Conservation (phyloP, 2,888 invertebrate genomes). For the Drosophila planitibia region DNA sequence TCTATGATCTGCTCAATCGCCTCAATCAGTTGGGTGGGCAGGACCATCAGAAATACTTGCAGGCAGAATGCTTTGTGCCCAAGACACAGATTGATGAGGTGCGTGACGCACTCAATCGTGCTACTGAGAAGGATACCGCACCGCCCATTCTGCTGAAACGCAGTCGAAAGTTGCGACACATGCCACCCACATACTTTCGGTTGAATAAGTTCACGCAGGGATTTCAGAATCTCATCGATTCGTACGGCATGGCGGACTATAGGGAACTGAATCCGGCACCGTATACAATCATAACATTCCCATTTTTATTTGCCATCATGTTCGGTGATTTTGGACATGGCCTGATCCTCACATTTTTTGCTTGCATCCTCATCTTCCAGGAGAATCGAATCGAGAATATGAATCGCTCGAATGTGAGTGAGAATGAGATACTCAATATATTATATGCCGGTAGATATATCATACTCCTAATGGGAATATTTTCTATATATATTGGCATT, state of each 20-base stretch:
- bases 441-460: slow-evolving; percentile 99
- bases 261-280: slow-evolving; percentile 96
- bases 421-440: slow-evolving; percentile 96
- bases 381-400: slow-evolving; percentile 90
- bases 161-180: slow-evolving; percentile 4
- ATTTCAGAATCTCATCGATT: slow-evolving; percentile 92
- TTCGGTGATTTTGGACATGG: slow-evolving; percentile 98
- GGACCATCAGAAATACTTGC: slow-evolving; percentile 90
- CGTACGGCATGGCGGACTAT: slow-evolving; percentile 97
- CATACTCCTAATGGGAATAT: slow-evolving; percentile 97
- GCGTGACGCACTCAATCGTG: slow-evolving; percentile 89
- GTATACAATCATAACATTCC: slow-evolving; percentile 96
- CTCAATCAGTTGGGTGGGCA: slow-evolving; percentile 92
- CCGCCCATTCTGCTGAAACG: slow-evolving; percentile 90
- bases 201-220: slow-evolving; percentile 96
- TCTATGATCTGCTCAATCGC: slow-evolving; percentile 95
- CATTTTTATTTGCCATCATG: slow-evolving; percentile 98
- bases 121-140: slow-evolving; percentile 79
- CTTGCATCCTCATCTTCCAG: slow-evolving; percentile 90
- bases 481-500: slow-evolving; percentile 98
- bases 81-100: slow-evolving; percentile 89
- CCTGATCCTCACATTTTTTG: slow-evolving; percentile 92
- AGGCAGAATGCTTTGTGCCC: slow-evolving; percentile 96
- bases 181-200: slow-evolving; percentile 92
- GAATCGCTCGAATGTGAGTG: slow-evolving; percentile 85